phyloP scores from a whole-genome alignment of 2,797 vertebrate species.

The Alca torda region DNA sequence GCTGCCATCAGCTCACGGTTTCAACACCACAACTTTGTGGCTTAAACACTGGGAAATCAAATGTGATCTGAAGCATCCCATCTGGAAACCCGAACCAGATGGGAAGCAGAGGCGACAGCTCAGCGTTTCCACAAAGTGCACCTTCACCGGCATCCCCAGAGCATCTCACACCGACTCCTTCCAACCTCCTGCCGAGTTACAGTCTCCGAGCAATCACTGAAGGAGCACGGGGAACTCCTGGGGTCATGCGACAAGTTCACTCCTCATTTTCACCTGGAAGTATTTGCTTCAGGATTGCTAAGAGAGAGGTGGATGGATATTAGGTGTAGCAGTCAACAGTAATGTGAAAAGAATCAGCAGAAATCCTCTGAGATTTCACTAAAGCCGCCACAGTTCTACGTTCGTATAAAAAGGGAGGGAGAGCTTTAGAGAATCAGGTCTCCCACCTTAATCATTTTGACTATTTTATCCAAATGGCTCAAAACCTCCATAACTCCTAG shows the following conservation, averaged over 20 bases:
- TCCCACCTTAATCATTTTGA: neutral
- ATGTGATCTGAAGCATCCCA: slow-evolving; percentile 37
- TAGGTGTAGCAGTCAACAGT: neutral
- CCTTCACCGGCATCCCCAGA: neutral
- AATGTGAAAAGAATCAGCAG: neutral
- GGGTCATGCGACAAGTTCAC: slow-evolving; percentile 20
- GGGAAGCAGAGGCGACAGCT: slow-evolving; percentile 9
- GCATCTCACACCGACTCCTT: neutral
- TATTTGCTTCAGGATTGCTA: neutral
- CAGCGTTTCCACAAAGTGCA: neutral
- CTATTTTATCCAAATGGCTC: slow-evolving; percentile 74
- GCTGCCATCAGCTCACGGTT: neutral
- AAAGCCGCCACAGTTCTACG: neutral
- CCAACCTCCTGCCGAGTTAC: neutral
- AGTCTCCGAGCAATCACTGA: slow-evolving; percentile 27
- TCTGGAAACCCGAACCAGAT: slow-evolving; percentile 25
- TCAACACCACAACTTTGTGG: slow-evolving; percentile 6
- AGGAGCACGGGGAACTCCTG: slow-evolving; percentile 9
- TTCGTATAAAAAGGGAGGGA: neutral
- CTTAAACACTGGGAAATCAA: slow-evolving; percentile 38
- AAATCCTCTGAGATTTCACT: slow-evolving; percentile 23
- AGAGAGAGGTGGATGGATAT: neutral
- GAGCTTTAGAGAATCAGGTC: slow-evolving; percentile 42
- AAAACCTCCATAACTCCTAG: slow-evolving; percentile 76
- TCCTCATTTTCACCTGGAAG: slow-evolving; percentile 36